A percentile compares a stretch with the other conserved stretches of the same genome.
phyloP scores from a whole-genome alignment of 2,888 invertebrate genomes.

The Caenorhabditis sp. region DNA sequence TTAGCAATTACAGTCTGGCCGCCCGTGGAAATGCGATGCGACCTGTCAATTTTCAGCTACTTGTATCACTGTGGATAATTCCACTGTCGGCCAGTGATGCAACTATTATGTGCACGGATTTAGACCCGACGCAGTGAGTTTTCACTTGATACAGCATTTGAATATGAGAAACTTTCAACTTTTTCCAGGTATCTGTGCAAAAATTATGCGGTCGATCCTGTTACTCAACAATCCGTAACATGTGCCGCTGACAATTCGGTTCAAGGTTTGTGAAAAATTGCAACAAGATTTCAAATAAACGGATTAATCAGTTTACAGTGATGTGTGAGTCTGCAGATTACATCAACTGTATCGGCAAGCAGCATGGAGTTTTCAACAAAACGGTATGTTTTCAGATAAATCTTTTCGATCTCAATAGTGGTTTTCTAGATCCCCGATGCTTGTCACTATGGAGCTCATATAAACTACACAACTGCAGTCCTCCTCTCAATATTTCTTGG shows the following conservation, averaged over 20 bases:
- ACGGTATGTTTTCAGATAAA: conserved; percentile 34
- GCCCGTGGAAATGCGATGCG: conserved; percentile 35
- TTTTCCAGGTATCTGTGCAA: conserved; percentile 55
- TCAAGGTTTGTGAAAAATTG: conserved; percentile 54
- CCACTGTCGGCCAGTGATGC: conserved; percentile 37
- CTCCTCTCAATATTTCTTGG: conserved; percentile 96
- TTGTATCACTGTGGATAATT: conserved; percentile 27
- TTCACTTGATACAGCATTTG: background rate
- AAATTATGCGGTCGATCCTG: conserved; percentile 57
- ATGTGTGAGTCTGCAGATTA: conserved; percentile 53
- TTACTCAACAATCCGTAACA: conserved; percentile 72
- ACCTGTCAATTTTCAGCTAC: conserved; percentile 12
- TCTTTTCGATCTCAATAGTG: background rate
- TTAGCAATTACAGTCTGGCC: conserved; percentile 18
- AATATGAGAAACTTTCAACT: background rate
- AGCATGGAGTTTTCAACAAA: conserved; percentile 57
- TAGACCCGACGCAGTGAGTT: conserved; percentile 34
- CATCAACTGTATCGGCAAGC: conserved; percentile 59
- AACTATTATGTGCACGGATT: conserved; percentile 38
- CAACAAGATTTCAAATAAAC: background rate
- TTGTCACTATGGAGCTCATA: conserved; percentile 68
- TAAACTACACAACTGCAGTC: conserved; percentile 86
- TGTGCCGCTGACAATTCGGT: conserved; percentile 77
- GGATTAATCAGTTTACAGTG: conserved; percentile 56
- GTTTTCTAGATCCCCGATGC: conserved; percentile 67